phyloP scores from a whole-genome alignment of 2,888 invertebrate species.

The Chironomus riparius region DNA sequence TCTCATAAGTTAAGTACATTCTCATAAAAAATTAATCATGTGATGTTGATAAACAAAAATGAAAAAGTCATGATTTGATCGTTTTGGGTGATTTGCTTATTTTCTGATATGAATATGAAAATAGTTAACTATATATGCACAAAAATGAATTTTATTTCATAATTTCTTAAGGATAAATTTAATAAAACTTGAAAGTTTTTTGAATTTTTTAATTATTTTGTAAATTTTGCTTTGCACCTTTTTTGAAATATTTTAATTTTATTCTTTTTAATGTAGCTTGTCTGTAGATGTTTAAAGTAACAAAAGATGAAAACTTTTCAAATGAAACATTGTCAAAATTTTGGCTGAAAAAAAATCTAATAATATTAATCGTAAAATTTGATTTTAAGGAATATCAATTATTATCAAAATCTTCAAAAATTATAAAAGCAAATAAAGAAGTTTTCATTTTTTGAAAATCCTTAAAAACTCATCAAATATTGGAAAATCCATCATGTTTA shows the following conservation, averaged over 20 bases:
- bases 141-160: not conserved
- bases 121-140: not conserved
- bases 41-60: not conserved
- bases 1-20: not conserved
- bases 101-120: not conserved
- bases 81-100: constrained; percentile 21
- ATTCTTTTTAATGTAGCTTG: too few species aligned
- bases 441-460: too few species aligned
- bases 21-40: not conserved
- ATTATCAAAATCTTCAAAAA: too few species aligned
- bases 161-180: not conserved
- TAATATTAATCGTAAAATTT: too few species aligned
- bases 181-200: not conserved
- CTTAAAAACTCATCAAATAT: too few species aligned
- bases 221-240: not conserved
- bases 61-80: constrained; percentile 16
- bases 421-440: too few species aligned
- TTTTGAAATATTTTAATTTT: not conserved
- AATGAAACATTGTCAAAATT: too few species aligned
- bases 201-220: not conserved
- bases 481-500: too few species aligned
- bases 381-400: too few species aligned
- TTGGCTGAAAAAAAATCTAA: too few species aligned
- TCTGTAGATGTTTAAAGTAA: too few species aligned
- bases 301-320: not conserved